Conservation (phyloP, 2,113 vertebrate species). For the Brevimyrus niger region DNA sequence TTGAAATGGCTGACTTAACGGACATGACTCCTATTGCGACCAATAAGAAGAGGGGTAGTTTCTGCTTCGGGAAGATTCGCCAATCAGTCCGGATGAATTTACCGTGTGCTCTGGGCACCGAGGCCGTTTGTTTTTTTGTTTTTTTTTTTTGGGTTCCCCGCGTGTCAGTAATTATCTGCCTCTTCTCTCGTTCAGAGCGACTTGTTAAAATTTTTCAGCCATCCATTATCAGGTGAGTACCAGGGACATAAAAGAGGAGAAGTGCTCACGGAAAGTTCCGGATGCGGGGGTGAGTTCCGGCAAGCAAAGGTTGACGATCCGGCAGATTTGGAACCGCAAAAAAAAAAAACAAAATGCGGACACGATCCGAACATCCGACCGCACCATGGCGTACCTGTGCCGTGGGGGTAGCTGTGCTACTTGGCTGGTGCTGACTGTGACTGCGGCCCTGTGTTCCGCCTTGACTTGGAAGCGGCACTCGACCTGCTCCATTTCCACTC, state of each 20-base stretch:
- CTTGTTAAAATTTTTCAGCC: constrained; percentile 51
- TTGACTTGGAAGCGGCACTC: background rate
- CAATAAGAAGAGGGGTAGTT: background rate
- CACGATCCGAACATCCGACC: background rate
- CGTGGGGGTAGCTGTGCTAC: background rate
- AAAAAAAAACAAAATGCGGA: background rate
- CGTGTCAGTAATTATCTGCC: constrained; percentile 25
- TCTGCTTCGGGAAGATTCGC: background rate
- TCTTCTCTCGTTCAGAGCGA: constrained; percentile 44
- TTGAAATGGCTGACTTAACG: background rate
- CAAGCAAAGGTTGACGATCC: background rate
- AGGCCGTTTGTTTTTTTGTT: too few relatives aligned
- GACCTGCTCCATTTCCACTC: background rate
- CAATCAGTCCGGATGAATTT: constrained; percentile 11
- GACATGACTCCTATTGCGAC: background rate
- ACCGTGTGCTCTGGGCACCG: background rate
- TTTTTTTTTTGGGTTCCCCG: constrained; percentile 1
- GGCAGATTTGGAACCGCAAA: background rate
- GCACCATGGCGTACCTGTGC: background rate
- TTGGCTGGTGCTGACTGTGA: background rate
- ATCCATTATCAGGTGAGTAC: constrained; percentile 44
- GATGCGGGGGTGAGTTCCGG: too few relatives aligned
- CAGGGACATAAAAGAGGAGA: constrained; percentile 37
- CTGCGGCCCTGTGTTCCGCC: background rate
- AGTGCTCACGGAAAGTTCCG: background rate